Evolutionary conservation across 2,113 vertebrate genomes (phyloP), one percentile per base, ranked within the genome.

Genomic region (Monopterus albus): DNA sequence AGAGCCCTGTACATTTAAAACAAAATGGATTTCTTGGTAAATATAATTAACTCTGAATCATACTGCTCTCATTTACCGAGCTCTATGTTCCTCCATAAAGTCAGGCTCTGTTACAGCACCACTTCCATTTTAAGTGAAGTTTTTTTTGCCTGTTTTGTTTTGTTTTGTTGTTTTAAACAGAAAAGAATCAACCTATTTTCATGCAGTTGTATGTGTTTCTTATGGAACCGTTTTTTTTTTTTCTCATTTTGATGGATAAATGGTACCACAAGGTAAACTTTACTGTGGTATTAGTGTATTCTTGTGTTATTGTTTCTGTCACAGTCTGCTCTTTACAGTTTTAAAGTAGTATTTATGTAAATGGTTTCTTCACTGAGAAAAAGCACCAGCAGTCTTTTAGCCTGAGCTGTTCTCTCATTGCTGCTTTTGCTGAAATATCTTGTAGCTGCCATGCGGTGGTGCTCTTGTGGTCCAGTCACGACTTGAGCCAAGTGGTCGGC

Each of bases 1-100:
- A 67, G 42, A 71, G 53, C 50, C 29, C 7, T 39, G 49, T 68
- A 46, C 31, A 56, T 75, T n/a, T n/a, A n/a, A n/a, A n/a, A n/a
- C n/a, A 67, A 82, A 83, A 78, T 75, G 49, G 35, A 85, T 86
- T 79, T 65, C 60, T 50, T 50, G 31, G 52, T 69, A 56, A 84
- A 84, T 64, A 49, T 84, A 72, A 87, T 89, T 58, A 75, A 50
- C 59, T 57, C 13, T 15, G 55, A 56, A 73, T 64, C 79, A 39
- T 59, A 50, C 40, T 40, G 61, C 62, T 72, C 35, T 47, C 7
- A 29, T 57, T 61, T 61, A 26, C 58, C 6, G n/a, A 31, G 38
- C 39, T 28, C 39, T 23, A 26, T 61, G 36, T 39, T 58, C 11
- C 31, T 33, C n/a, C n/a, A n/a, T n/a, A n/a, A n/a, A n/a, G n/a